Conservation (phyloP, 2,888 invertebrate species). For the Pheosia gnoma region DNA sequence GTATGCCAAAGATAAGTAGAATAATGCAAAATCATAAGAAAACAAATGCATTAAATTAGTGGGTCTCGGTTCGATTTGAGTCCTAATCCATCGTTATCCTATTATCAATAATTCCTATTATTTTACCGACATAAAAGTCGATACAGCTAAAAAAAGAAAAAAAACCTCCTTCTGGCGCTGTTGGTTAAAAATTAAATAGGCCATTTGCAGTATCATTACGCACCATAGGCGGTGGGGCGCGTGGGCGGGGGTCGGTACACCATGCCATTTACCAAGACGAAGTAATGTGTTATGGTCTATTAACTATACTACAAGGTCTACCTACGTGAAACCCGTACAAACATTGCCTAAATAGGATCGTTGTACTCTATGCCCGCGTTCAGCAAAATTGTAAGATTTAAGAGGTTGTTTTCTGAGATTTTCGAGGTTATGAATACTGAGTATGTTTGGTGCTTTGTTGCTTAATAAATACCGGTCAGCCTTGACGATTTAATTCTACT, state of each 20-base stretch:
- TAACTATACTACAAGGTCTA: slow-evolving; percentile 36
- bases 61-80: too few relatives aligned
- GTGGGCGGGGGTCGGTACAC: slow-evolving; percentile 52
- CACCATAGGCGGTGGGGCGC: slow-evolving; percentile 32
- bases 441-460: not conserved
- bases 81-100: too few relatives aligned
- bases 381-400: not conserved
- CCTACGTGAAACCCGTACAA: slow-evolving; percentile 22
- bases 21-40: too few relatives aligned
- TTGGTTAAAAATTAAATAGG: slow-evolving; percentile 34
- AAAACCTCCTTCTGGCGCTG: slow-evolving; percentile 14
- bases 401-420: not conserved
- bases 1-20: not conserved
- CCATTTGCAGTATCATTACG: slow-evolving; percentile 53
- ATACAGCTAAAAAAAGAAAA: slow-evolving; percentile 22
- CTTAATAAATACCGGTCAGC: not conserved
- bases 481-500: not conserved
- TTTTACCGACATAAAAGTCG: not conserved
- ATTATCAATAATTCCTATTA: not conserved
- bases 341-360: slow-evolving; percentile 14
- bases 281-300: slow-evolving; percentile 49
- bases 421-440: not conserved
- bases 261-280: slow-evolving; percentile 59
- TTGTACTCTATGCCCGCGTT: not conserved
- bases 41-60: too few relatives aligned